Percentiles rank a stretch among this genome's conserved stretches.
phyloP scores from a whole-genome alignment of 2,113 vertebrate genomes.

The Anthoscopus minutus region DNA sequence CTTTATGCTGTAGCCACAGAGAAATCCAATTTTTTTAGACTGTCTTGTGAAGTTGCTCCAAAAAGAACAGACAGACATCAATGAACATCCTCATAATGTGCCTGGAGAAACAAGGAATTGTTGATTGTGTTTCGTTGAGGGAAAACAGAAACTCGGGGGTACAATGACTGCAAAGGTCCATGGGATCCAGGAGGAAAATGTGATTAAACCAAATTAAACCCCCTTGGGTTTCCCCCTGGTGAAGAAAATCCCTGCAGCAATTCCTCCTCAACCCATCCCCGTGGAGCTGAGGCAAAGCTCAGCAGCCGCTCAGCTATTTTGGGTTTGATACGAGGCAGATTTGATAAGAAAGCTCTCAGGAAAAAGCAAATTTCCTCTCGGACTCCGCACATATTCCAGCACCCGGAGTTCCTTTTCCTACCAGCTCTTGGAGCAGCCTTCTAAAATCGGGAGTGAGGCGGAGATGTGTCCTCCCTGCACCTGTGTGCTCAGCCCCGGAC shows the following conservation, averaged over 20 bases:
- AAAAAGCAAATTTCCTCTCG: slow-evolving; percentile 62
- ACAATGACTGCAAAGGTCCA: background rate
- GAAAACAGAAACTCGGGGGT: background rate
- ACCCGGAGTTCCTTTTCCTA: slow-evolving; percentile 48
- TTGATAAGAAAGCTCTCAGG: slow-evolving; percentile 65
- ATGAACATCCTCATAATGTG: background rate
- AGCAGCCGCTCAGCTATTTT: slow-evolving; percentile 37
- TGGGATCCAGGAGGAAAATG: background rate
- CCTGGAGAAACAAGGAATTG: background rate
- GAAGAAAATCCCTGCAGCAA: background rate
- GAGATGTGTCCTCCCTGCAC: background rate
- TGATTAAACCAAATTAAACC: background rate
- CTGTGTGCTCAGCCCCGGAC: background rate
- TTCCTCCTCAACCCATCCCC: background rate
- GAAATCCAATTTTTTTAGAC: background rate
- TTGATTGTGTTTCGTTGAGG: background rate
- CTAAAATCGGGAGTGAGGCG: slow-evolving; percentile 50
- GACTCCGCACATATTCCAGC: slow-evolving; percentile 1
- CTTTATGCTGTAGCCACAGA: background rate
- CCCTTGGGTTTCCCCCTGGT: background rate
- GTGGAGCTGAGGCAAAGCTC: background rate
- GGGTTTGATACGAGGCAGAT: slow-evolving; percentile 22
- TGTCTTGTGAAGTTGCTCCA: background rate
- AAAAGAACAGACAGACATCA: background rate
- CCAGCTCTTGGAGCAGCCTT: background rate